phyloP scores from a whole-genome alignment of 2,888 invertebrate genomes.

The Chaetoderma sp. region DNA sequence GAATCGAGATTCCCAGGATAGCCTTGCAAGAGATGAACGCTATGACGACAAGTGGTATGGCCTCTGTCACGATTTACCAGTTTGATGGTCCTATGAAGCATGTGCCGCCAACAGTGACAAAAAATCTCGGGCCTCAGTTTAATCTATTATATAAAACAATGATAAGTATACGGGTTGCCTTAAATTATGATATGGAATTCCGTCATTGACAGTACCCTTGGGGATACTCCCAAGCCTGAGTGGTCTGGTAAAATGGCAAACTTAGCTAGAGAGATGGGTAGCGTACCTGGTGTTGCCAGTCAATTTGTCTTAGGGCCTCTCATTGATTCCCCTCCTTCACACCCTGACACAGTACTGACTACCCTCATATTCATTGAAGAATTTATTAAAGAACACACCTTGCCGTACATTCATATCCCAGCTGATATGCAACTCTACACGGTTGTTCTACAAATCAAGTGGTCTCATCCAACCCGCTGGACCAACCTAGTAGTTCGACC shows the following conservation, averaged over 20 bases:
- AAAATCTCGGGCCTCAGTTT: neutral
- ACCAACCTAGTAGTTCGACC: constrained; percentile 19
- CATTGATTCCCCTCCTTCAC: constrained; percentile 13
- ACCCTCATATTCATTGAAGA: constrained; percentile 10
- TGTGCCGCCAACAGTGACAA: neutral
- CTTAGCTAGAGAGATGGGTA: neutral
- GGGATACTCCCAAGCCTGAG: neutral
- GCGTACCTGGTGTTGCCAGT: neutral
- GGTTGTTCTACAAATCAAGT: neutral
- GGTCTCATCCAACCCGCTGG: constrained; percentile 8
- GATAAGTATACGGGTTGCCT: neutral
- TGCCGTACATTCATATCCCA: constrained; percentile 7
- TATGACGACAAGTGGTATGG: neutral
- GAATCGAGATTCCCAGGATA: neutral
- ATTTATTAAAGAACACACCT: constrained; percentile 8
- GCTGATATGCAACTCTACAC: constrained; percentile 13
- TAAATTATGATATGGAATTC: neutral
- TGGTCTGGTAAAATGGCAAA: neutral
- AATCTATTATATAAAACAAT: neutral
- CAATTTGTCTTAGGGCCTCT: neutral
- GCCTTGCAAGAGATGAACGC: neutral
- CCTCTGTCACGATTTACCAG: neutral
- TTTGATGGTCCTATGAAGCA: neutral
- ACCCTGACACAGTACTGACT: constrained; percentile 16
- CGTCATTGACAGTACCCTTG: neutral